Conservation (phyloP, 2,797 vertebrate species). For the Caiman crocodilus region DNA sequence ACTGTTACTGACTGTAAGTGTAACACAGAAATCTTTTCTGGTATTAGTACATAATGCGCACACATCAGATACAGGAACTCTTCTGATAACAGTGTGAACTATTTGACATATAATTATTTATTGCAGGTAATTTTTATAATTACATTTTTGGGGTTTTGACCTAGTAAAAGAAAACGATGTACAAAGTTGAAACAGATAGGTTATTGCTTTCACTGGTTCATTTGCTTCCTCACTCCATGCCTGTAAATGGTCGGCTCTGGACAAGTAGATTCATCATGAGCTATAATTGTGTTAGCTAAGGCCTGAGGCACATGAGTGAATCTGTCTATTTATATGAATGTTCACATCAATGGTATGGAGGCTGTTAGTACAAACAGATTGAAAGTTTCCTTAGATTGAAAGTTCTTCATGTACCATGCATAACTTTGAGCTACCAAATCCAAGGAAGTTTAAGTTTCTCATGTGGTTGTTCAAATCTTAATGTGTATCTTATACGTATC, state of each 20-base stretch:
- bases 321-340: background rate
- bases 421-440: background rate
- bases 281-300: background rate
- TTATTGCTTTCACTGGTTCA: background rate
- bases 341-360: background rate
- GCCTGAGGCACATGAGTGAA: background rate
- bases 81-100: background rate
- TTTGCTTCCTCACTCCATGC: background rate
- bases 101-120: background rate
- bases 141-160: background rate
- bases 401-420: background rate
- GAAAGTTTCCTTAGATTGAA: background rate
- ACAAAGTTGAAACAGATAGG: background rate
- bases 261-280: background rate
- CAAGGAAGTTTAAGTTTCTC: background rate
- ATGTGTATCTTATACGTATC: background rate
- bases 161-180: background rate
- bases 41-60: background rate
- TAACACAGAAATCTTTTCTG: background rate
- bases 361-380: background rate
- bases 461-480: background rate
- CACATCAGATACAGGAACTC: background rate
- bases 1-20: conserved; percentile 84
- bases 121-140: background rate
- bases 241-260: background rate